Evolutionary conservation across 2,113 vertebrate genomes (phyloP), one percentile per base, ranked within the genome.

Genomic region (Mormyrus iriodes): DNA sequence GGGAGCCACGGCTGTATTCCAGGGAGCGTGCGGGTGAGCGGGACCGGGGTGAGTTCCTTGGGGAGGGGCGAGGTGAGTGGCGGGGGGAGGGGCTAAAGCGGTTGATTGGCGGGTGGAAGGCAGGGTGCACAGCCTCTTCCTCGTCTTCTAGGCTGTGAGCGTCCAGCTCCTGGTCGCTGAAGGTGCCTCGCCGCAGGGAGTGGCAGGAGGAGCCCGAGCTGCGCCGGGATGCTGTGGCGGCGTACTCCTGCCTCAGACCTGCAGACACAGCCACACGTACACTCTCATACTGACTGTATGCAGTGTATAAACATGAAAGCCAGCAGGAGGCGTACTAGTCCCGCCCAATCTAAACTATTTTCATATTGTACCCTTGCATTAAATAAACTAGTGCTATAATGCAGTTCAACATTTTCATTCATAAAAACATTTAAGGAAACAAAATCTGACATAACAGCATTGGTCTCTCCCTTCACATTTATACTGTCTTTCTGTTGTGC

Each of bases 191-290:
- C 49, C 98, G 95, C 85, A 98, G 95, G 0, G 98, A 99, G 93
- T 99, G 97, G 90, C 98, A 99, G 8, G 99, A 99, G 0, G 99
- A 99, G 61, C 99, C 98, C 0, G 99, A 99, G 93, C 98, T 99
- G 69, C 99, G 97, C 0, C 99, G 96, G 73, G 99, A 99, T 0
- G 98, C 96, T 2, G 96, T 96, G 0, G 98, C 99, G 44, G 98
- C 98, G 0, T 99, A 99, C 89, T 99, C 98, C 91, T 99, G 99
- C 76, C 99, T 95, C 89, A 99, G 95, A 95, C 98, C 98, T 99
- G 88, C 12, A 24, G 19, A 90, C 24, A 85, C 4, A 5, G 19
- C 12, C 86, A 69, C 2, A 44, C 27, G 51, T 0, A 35, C 49
- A 48, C 13, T 31, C 49, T 85, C 69, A 31, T 4, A 82, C 85